Conservation (phyloP, 1,140 invertebrate genomes). For the Araneus ventricosus region DNA sequence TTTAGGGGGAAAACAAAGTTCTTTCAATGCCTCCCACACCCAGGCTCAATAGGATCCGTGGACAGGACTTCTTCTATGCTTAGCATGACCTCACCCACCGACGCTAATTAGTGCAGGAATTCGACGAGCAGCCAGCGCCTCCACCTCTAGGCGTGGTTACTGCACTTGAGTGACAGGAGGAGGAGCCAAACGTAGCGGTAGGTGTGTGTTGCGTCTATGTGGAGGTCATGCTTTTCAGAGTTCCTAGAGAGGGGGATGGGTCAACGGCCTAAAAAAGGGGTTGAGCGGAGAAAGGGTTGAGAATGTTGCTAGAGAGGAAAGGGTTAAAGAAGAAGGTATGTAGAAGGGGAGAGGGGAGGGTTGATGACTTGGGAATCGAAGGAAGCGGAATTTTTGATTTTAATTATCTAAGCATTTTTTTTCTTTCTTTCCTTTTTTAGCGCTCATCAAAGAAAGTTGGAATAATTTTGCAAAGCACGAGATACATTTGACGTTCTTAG, state of each 20-base stretch:
- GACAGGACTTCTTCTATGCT: conserved; percentile 57
- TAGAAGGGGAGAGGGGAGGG: conserved; percentile 4
- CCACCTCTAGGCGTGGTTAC: conserved; percentile 45
- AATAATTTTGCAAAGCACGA: conserved; percentile 33
- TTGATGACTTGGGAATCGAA: conserved; percentile 53
- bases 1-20: conserved; percentile 53
- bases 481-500: conserved; percentile 12
- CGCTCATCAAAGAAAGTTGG: not conserved
- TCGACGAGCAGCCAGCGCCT: conserved; percentile 10
- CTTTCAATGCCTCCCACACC: conserved; percentile 74
- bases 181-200: conserved; percentile 46
- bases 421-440: conserved; percentile 5
- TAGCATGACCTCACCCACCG: conserved; percentile 68
- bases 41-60: conserved; percentile 52
- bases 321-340: conserved; percentile 49
- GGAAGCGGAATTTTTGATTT: conserved; percentile 50
- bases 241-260: conserved; percentile 43
- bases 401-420: conserved; percentile 9
- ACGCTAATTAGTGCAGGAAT: conserved; percentile 37
- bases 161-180: conserved; percentile 38
- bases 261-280: conserved; percentile 56
- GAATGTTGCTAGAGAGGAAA: conserved; percentile 54
- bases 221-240: conserved; percentile 10
- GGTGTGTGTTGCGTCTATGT: conserved; percentile 40
- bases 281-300: conserved; percentile 10